Evolutionary conservation across 2,797 vertebrate species (phyloP).

Genomic region (Sebastes miniatus): DNA sequence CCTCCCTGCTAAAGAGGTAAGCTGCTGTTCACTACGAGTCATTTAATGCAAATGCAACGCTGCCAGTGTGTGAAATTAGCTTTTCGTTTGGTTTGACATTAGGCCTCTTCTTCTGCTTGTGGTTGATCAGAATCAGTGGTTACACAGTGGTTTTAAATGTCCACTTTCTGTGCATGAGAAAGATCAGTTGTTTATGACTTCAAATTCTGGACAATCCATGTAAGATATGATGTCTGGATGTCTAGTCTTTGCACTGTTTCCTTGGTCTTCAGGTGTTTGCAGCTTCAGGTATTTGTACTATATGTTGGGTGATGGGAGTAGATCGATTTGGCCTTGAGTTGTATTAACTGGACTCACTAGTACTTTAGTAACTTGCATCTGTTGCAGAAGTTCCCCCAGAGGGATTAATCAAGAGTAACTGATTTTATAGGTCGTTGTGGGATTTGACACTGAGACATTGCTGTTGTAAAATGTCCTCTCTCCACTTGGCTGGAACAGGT

Average conservation of each 20-base stretch:
- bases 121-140: not conserved
- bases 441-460: not conserved
- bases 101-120: not conserved
- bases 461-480: not conserved
- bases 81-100: not conserved
- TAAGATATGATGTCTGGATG: no score
- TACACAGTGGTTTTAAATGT: not conserved
- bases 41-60: not conserved
- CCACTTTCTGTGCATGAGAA: not conserved
- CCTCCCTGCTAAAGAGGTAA: conserved; percentile 27
- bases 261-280: not conserved
- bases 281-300: not conserved
- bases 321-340: not conserved
- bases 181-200: no score
- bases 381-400: not conserved
- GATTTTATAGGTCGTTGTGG: not conserved
- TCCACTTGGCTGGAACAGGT: not conserved
- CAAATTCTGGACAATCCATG: no score
- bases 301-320: not conserved
- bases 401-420: not conserved
- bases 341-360: not conserved
- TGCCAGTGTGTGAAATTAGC: not conserved
- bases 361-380: not conserved
- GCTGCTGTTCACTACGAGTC: not conserved
- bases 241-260: not conserved